phyloP scores from a whole-genome alignment of 2,797 vertebrate genomes.

The Botia almorhae region DNA sequence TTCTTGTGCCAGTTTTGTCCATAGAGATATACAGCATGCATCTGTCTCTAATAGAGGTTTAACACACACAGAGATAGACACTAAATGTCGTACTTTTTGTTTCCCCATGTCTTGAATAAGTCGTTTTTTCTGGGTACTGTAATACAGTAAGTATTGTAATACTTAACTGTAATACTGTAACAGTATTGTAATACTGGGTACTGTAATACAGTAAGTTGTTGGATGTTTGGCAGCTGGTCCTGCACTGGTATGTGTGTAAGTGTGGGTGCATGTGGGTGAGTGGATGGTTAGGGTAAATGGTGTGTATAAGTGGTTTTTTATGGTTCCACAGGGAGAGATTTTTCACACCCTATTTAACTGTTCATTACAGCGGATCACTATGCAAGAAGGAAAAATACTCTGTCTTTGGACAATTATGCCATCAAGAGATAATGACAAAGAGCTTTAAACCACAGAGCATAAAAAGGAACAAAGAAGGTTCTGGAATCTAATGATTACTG shows the following conservation, averaged over 20 bases:
- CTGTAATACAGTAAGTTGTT: slow-evolving; percentile 37
- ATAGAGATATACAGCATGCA: too few species aligned
- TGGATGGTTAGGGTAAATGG: slow-evolving; percentile 67
- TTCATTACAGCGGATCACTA: slow-evolving; percentile 63
- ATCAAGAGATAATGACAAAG: neutral
- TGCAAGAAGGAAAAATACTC: slow-evolving; percentile 56
- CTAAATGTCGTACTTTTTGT: neutral
- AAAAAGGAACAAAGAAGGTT: slow-evolving; percentile 34
- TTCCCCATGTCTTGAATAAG: too few species aligned
- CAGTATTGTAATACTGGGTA: too few species aligned
- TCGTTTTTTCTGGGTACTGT: too few species aligned
- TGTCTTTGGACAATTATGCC: slow-evolving; percentile 49
- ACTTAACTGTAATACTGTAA: too few species aligned
- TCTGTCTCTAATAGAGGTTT: neutral
- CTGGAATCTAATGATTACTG: slow-evolving; percentile 6
- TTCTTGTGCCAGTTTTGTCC: too few species aligned
- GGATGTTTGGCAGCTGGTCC: slow-evolving; percentile 46
- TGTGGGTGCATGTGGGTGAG: too few species aligned
- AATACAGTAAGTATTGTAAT: too few species aligned
- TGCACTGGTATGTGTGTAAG: slow-evolving; percentile 32
- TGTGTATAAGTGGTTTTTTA: slow-evolving; percentile 74
- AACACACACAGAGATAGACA: slow-evolving; percentile 20
- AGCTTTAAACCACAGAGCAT: slow-evolving; percentile 11
- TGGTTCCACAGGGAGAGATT: slow-evolving; percentile 64
- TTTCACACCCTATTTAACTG: slow-evolving; percentile 75